A percentile compares a stretch with the other conserved stretches of the same genome.
Conservation (phyloP, 2,888 invertebrate species). For the Drosophila colorata region DNA sequence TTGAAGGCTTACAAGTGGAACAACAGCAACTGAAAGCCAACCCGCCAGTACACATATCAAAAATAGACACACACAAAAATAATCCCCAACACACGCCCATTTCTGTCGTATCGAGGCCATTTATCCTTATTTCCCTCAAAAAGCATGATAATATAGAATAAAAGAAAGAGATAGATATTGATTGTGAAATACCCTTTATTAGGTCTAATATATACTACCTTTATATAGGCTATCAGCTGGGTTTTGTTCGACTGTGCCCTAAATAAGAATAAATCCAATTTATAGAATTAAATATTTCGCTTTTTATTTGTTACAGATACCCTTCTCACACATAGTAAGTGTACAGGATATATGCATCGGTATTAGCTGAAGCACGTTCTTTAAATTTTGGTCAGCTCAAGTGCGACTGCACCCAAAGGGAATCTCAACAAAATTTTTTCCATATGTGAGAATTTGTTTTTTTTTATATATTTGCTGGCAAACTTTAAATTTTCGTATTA, state of each 20-base stretch:
- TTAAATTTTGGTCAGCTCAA: slow-evolving; percentile 26
- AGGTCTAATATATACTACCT: neutral
- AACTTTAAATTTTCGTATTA: slow-evolving; percentile 50
- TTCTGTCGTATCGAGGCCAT: slow-evolving; percentile 31
- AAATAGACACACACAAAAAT: slow-evolving; percentile 31
- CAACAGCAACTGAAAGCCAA: slow-evolving; percentile 29
- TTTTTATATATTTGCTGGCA: slow-evolving; percentile 13
- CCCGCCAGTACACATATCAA: slow-evolving; percentile 36
- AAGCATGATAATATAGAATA: slow-evolving; percentile 28
- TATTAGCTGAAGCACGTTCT: slow-evolving; percentile 15
- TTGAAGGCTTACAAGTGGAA: slow-evolving; percentile 31
- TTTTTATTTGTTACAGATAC: neutral
- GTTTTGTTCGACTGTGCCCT: too few relatives aligned
- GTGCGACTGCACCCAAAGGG: slow-evolving; percentile 17
- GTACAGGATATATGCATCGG: slow-evolving; percentile 1
- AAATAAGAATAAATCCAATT: too few relatives aligned
- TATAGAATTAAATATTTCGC: neutral
- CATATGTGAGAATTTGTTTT: too few relatives aligned
- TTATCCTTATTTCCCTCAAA: slow-evolving; percentile 62
- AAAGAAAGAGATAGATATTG: too few relatives aligned
- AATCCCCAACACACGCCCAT: slow-evolving; percentile 2
- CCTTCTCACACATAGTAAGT: too few relatives aligned
- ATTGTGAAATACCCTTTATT: neutral
- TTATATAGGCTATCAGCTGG: too few relatives aligned
- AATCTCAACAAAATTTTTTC: slow-evolving; percentile 10